These are phyloP conservation scores for Halocaridina rubra DNA, from an alignment of 2,888 invertebrate species.

Conservation along the genomic window DNA sequence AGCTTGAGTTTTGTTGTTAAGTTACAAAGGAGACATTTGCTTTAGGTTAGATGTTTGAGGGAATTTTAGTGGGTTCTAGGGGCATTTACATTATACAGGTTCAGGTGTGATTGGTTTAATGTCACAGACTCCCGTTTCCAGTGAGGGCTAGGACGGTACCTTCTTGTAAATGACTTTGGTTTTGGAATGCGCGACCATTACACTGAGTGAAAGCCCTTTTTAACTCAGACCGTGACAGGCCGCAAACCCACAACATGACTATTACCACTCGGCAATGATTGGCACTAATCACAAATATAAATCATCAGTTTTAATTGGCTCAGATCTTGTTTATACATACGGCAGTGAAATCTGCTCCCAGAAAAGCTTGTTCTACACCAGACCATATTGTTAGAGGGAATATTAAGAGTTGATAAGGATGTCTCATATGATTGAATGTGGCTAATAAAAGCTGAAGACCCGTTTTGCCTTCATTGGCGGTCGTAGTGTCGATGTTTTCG, in stretches of 20 bases:
- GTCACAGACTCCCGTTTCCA: no score
- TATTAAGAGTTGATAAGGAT: slow-evolving; percentile 90
- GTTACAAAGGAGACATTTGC: no score
- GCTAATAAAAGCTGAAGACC: slow-evolving; percentile 86
- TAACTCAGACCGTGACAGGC: no score
- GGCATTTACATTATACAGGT: background rate
- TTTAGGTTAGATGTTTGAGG: no score
- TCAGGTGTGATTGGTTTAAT: no score
- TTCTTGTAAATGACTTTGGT: no score
- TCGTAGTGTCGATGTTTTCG: background rate
- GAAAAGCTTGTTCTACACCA: slow-evolving; percentile 97
- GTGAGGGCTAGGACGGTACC: no score
- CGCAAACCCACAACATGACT: background rate
- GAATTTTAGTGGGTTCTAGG: no score
- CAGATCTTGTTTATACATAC: no score
- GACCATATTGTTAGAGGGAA: slow-evolving; percentile 97
- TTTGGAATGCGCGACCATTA: background rate
- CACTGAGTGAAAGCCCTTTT: background rate
- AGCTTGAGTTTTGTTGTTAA: no score
- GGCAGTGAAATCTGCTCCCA: slow-evolving; percentile 78
- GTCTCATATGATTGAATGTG: slow-evolving; percentile 89
- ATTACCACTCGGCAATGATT: background rate
- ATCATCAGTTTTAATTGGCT: no score
- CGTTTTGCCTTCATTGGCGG: slow-evolving; percentile 67
- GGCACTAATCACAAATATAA: background rate